These are phyloP conservation scores for Cydia amplana DNA, from an alignment of 1,140 invertebrate species.

Conservation along the genomic window DNA sequence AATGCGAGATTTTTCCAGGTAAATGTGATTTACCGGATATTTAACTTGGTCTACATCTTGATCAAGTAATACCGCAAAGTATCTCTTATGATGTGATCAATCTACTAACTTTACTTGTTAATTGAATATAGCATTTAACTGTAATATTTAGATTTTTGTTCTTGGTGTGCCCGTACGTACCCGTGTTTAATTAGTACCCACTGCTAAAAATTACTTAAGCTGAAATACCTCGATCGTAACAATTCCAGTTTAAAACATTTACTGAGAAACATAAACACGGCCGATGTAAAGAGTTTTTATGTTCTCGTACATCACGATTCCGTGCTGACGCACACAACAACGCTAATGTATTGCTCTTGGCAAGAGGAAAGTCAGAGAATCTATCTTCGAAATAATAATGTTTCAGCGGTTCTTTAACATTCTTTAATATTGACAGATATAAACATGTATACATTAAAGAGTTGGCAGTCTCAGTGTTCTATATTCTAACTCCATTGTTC, in stretches of 20 bases:
- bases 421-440: conserved; percentile 33
- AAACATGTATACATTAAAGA: conserved; percentile 1
- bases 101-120: background rate
- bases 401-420: conserved; percentile 22
- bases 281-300: conserved; percentile 40
- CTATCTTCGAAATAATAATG: conserved; percentile 20
- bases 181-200: background rate
- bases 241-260: conserved; percentile 32
- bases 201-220: background rate
- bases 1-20: background rate
- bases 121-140: background rate
- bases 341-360: conserved; percentile 42
- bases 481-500: conserved; percentile 14
- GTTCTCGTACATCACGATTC: conserved; percentile 4
- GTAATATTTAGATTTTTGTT: background rate
- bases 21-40: conserved; percentile 1
- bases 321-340: conserved; percentile 38
- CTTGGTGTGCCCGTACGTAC: background rate
- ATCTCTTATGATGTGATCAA: background rate
- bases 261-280: conserved; percentile 40
- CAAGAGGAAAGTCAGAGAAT: conserved; percentile 34
- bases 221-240: conserved; percentile 3
- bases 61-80: background rate
- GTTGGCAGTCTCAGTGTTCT: conserved; percentile 30
- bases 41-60: background rate